These are phyloP conservation scores for Drosophila sucinea DNA, from an alignment of 1,140 invertebrate genomes.

Conservation along the genomic window DNA sequence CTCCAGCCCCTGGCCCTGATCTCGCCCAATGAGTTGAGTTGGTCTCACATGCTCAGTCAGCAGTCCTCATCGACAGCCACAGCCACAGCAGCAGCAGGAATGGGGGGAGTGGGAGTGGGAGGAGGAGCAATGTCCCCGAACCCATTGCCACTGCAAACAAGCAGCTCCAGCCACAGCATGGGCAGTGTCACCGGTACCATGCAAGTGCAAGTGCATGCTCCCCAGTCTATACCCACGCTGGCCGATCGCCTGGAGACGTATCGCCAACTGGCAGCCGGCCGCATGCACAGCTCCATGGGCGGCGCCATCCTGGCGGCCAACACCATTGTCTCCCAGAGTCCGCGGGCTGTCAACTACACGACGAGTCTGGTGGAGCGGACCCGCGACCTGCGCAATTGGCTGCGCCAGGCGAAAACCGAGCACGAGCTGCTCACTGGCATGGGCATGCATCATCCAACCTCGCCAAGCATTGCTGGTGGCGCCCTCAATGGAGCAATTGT, in stretches of 20 bases:
- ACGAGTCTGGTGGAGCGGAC: conserved; percentile 87
- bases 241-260: conserved; percentile 84
- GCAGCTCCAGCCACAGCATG: conserved; percentile 15
- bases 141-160: conserved; percentile 19
- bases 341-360: conserved; percentile 82
- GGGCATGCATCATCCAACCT: conserved; percentile 40
- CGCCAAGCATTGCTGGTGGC: background rate
- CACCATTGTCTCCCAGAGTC: conserved; percentile 84
- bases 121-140: conserved; percentile 5
- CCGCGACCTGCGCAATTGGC: conserved; percentile 87
- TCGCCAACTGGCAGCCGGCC: conserved; percentile 82
- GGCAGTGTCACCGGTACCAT: conserved; percentile 14
- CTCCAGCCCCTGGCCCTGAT: conserved; percentile 83
- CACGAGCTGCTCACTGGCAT: conserved; percentile 68
- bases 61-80: conserved; percentile 25
- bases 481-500: too few relatives aligned
- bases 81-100: conserved; percentile 5
- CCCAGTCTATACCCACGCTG: conserved; percentile 84
- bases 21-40: conserved; percentile 86
- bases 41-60: conserved; percentile 84
- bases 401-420: conserved; percentile 82
- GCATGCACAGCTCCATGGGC: conserved; percentile 72
- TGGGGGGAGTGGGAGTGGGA: too few relatives aligned
- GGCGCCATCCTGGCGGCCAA: conserved; percentile 75
- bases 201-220: conserved; percentile 62